Base-by-base conservation (phyloP, 2,888 invertebrate species). In the Helleia helle region DNA sequence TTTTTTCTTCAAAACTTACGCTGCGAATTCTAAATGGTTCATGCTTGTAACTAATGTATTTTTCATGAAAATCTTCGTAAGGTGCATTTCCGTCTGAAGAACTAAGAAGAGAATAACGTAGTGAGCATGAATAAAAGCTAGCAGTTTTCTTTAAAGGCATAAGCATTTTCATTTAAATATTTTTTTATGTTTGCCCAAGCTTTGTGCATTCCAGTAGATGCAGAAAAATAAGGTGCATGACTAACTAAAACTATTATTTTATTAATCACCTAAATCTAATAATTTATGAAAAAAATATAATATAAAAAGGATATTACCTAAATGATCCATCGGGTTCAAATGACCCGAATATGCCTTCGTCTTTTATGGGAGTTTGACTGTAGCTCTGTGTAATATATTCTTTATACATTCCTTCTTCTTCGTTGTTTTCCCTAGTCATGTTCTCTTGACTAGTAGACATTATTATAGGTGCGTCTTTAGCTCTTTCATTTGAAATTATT, bases 51-150 rank as follows among this genome's bases (percentile, higher is more conserved):
- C 90, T 91, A 70, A 93, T 89, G 60, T 92, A 87, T 71, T 91
- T 92, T 81, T 93, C 93, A 71, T 93, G 93, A 72, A 93, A 93
- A 68, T 92, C 93, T 85, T 93, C 89, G 62, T 88, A 89, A 64
- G 87, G 76, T 67, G 73, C 81, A 79, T 83, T 84, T 46, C 84
- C 83, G 69, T 85, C 85, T 64, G 86, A 85, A 71, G 86, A 86
- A 81, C 86, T 86, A 86, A 68, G 75, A 75, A 83, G 76, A 83
- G 70, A 80, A 74, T 66, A 55, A 66, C 60, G 71, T 70, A 55
- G 71, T 73, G 71, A 69, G 67, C 62, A 69, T 69, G 66, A 60
- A 65, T 64, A 62, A 59, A 71, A 72, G 75, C 71, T 58, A 48
- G 63, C 62, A 59, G 25, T 34, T 38, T 15, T 31, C 28, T 11